Evolutionary conservation across 2,113 vertebrate species (phyloP), one percentile per base, ranked within the genome.

Genomic region (Anoplopoma fimbria): DNA sequence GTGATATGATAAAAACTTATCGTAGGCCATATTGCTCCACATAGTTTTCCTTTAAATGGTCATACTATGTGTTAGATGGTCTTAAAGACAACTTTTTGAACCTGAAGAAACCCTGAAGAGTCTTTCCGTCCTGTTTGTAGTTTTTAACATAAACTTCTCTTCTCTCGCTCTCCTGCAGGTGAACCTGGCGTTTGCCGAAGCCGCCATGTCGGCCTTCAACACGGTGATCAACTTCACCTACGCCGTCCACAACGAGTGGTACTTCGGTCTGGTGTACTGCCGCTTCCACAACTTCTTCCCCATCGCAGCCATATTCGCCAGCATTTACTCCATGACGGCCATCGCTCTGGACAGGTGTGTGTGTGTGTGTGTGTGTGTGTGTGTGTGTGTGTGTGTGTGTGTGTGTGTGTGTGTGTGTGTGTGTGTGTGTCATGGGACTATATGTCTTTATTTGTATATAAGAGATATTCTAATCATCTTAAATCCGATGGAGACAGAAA

Each of bases 251-350:
- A 91, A 91, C 36, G 91, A 88, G 70, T 92, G 91, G 91, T 92
- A 92, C 86, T 92, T 92, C 0, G 91, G 91, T 31, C 34, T 62
- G 68, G 64, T 57, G 9, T 92, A 92, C 83, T 92, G 91, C 70
- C 87, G 87, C 55, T 91, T 92, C 77, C 91, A 91, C 87, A 92
- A 92, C 89, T 92, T 92, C 83, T 92, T 91, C 75, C 91, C 91
- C 65, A 87, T 92, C 1, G 86, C 91, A 0, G 89, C 91, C 82
- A 87, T 92, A 17, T 92, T 92, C 10, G 87, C 91, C 77, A 92
- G 89, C 84, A 91, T 92, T 34, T 91, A 92, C 86, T 91, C 89
- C 58, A 92, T 92, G 91, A 85, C 87, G 9, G 91, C 91, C 77
- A 85, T 92, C 1, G 81, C 91, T 0, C 74, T 91, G 63, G 91